These are phyloP conservation scores for Zaprionus ghesquierei DNA, from an alignment of 1,140 invertebrate genomes.

Conservation along the genomic window DNA sequence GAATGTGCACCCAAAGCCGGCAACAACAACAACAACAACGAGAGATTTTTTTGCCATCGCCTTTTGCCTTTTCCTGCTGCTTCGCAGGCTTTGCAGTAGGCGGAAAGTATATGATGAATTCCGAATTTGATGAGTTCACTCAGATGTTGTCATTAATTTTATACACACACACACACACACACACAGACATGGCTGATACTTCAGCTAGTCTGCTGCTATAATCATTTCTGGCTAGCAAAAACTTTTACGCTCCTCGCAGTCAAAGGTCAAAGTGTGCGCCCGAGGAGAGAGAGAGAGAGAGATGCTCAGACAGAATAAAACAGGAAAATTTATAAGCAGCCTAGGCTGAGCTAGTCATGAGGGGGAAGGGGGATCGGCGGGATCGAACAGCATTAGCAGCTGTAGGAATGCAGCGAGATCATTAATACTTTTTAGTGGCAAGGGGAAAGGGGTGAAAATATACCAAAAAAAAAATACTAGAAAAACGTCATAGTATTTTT, in stretches of 20 bases:
- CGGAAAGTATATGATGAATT: slow-evolving; percentile 79
- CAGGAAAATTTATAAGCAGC: slow-evolving; percentile 32
- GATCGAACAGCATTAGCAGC: background rate
- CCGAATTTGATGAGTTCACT: slow-evolving; percentile 81
- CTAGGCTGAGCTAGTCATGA: background rate
- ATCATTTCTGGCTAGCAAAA: slow-evolving; percentile 9
- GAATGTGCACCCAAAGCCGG: slow-evolving; percentile 66
- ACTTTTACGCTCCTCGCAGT: background rate
- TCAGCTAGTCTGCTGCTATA: slow-evolving; percentile 2
- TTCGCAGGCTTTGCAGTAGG: slow-evolving; percentile 58
- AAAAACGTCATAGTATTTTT: too few relatives aligned
- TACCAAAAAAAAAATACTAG: background rate
- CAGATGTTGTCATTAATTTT: slow-evolving; percentile 80
- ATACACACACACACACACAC: slow-evolving; percentile 25
- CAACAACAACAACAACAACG: slow-evolving; percentile 17
- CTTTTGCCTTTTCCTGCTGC: slow-evolving; percentile 6
- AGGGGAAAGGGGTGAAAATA: background rate
- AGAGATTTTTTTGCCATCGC: background rate
- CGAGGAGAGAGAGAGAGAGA: slow-evolving; percentile 7
- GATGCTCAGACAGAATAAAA: background rate
- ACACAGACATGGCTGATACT: background rate
- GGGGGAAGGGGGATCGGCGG: background rate
- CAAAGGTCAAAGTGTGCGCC: slow-evolving; percentile 34
- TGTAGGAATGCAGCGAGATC: background rate
- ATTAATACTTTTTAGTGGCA: background rate